Percentiles rank a stretch among this genome's conserved stretches.
phyloP scores from a whole-genome alignment of 2,113 vertebrate species.

The Chamaetylas fuelleborni region DNA sequence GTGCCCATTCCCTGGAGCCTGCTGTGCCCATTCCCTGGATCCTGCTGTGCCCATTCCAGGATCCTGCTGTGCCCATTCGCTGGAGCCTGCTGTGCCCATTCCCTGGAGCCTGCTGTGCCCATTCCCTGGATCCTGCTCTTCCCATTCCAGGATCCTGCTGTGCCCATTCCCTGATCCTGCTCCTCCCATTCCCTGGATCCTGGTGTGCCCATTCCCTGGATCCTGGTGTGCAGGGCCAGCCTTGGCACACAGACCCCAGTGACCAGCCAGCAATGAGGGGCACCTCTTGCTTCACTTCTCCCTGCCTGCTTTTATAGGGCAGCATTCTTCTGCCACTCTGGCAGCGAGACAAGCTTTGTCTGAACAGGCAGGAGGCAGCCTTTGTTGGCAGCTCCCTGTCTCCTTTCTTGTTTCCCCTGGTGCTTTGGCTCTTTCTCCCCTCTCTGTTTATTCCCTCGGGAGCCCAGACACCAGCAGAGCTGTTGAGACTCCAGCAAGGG shows the following conservation, averaged over 20 bases:
- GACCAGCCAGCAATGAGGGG: background rate
- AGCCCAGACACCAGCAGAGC: conserved; percentile 22
- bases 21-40: too few species aligned
- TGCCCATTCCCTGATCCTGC: too few species aligned
- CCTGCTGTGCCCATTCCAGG: background rate
- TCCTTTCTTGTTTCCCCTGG: conserved; percentile 22
- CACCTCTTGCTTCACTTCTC: background rate
- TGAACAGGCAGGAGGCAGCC: conserved; percentile 47
- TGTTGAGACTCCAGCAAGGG: conserved; percentile 19
- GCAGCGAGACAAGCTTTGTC: conserved; percentile 22
- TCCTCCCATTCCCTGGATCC: background rate
- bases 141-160: background rate
- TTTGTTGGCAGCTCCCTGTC: background rate
- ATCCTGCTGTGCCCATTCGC: background rate
- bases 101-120: background rate
- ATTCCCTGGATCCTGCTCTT: background rate
- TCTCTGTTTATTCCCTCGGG: conserved; percentile 61
- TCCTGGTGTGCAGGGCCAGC: background rate
- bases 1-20: background rate
- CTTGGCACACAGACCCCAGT: background rate
- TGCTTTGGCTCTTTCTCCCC: conserved; percentile 41
- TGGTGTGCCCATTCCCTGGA: background rate
- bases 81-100: too few species aligned
- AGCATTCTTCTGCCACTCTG: conserved; percentile 41
- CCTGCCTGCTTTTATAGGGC: background rate